Base-by-base conservation (phyloP, 1,140 invertebrate genomes). In the Zaprionus taronus region DNA sequence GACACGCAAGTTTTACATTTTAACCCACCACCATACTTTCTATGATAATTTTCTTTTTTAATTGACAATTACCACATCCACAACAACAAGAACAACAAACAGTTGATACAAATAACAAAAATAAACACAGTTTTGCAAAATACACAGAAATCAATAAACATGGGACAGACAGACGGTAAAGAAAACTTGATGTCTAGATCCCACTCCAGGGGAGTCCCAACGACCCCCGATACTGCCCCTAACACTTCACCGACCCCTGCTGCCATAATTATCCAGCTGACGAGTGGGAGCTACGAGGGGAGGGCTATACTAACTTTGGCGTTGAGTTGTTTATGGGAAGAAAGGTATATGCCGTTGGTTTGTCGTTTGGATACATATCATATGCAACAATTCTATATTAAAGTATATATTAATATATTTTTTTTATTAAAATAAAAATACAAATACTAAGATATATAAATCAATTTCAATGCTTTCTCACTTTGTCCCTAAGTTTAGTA, bases 211-310 rank as follows among this genome's bases (percentile, higher is more conserved):
- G 11, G 22, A 15, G 15, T 41, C 38, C 38, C 38, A n/a, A n/a
- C 41, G 41, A 47, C 41, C 41, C 7, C 41, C 41, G 0, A 17
- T n/a, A 17, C 7, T 6, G 9, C 6, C 41, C 7, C 7, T 31
- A 34, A 11, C 9, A 17, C 34, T 34, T 58, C 38, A 14, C 15
- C 36, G 4, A 15, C 28, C 55, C 26, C 44, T 28, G 67, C 22
- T 68, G 72, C 76, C 84, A 90, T 89, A 89, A 89, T 89, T 90
- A 84, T 84, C 69, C 66, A 64, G 71, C 55, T 41, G 20, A 20
- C 38, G 62, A 34, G 41, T 9, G 3, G 2, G 17, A 4, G 1
- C 9, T 5, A 12, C 9, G 36, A 38, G n/a, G 57, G 26, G 55
- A 51, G 22, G 11, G 20, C 4, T 44, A 76, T 72, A 41, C 24